Conservation (phyloP, 2,888 invertebrate genomes). For the Diplazon laetatorius region DNA sequence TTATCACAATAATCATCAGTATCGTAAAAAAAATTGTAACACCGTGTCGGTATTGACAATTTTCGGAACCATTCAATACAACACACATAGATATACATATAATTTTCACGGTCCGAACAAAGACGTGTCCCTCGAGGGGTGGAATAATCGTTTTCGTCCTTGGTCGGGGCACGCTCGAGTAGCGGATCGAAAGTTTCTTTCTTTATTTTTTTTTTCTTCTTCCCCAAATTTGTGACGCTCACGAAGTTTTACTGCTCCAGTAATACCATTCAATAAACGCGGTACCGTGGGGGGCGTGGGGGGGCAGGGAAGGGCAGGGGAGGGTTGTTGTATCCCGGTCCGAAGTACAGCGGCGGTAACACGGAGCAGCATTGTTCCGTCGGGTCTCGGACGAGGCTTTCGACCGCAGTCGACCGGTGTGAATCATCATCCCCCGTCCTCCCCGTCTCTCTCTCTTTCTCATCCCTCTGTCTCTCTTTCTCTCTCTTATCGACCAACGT, state of each 20-base stretch:
- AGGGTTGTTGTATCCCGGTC: too few relatives aligned
- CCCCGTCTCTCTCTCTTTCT: not conserved
- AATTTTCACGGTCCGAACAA: conserved; percentile 14
- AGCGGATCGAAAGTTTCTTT: conserved; percentile 56
- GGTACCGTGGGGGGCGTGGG: too few relatives aligned
- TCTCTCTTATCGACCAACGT: conserved; percentile 20
- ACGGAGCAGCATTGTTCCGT: conserved; percentile 50
- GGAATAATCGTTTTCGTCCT: conserved; percentile 29
- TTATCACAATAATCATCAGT: not conserved
- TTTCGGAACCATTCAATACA: not conserved
- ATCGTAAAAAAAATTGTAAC: not conserved
- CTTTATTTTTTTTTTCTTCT: too few relatives aligned
- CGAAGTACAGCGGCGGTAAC: too few relatives aligned
- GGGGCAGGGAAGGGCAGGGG: too few relatives aligned
- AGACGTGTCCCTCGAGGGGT: not conserved
- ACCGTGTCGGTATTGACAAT: not conserved
- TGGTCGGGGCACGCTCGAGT: conserved; percentile 25
- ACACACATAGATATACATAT: not conserved
- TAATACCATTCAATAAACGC: conserved; percentile 40
- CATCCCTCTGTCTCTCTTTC: conserved; percentile 24
- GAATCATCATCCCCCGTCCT: conserved; percentile 61
- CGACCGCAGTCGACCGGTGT: conserved; percentile 49
- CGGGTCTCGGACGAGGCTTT: conserved; percentile 53
- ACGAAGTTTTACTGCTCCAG: conserved; percentile 22
- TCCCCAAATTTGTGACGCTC: conserved; percentile 53